A percentile compares a stretch with the other conserved stretches of the same genome.
Conservation (phyloP, 2,113 vertebrate species). For the Puma concolor region DNA sequence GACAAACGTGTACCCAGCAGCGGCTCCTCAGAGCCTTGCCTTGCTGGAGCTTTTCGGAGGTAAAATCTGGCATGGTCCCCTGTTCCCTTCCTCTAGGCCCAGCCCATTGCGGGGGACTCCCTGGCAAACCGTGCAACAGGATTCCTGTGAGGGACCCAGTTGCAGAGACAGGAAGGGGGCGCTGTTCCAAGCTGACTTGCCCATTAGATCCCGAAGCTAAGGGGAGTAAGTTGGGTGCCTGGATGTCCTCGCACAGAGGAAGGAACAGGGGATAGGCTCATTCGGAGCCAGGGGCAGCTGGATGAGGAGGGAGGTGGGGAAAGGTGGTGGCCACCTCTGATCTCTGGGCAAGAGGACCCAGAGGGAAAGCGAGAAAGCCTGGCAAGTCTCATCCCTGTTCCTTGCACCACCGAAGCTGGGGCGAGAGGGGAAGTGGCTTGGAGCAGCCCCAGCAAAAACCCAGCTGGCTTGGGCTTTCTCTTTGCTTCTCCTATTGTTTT, state of each 20-base stretch:
- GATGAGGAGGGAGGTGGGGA: neutral
- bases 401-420: neutral
- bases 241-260: neutral
- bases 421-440: neutral
- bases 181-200: neutral
- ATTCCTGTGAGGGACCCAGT: neutral
- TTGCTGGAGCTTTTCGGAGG: neutral
- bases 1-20: neutral
- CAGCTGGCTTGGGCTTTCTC: conserved; percentile 10
- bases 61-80: neutral
- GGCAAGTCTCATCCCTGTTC: neutral
- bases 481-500: conserved; percentile 9
- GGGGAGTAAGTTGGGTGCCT: neutral
- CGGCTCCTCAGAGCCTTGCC: neutral
- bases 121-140: neutral
- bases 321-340: neutral
- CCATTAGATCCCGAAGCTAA: neutral
- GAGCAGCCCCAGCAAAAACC: neutral
- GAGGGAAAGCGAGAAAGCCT: neutral
- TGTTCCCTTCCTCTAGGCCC: neutral
- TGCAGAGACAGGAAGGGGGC: neutral
- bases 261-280: neutral
- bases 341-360: neutral
- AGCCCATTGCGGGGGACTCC: neutral
- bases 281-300: neutral